Percentiles rank a stretch among this genome's conserved stretches.
Evolutionary conservation across 2,797 vertebrate genomes (phyloP).

Genomic region (Dallia pectoralis): DNA sequence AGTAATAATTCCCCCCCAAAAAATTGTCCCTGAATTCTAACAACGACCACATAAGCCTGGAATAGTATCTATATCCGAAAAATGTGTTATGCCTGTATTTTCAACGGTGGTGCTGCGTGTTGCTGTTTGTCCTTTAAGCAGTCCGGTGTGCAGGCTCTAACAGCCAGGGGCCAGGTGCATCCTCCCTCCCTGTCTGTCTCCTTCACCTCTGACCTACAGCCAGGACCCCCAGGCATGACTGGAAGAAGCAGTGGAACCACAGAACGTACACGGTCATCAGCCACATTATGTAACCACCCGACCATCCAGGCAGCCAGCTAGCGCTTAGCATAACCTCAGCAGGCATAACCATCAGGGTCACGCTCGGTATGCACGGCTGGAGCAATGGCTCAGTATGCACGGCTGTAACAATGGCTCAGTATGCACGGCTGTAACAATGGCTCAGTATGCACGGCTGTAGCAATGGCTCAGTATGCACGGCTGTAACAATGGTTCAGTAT

Average conservation of each 20-base stretch:
- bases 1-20: background rate
- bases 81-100: background rate
- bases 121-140: conserved; percentile 34
- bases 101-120: background rate
- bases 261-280: conserved; percentile 65
- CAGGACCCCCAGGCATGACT: conserved; percentile 53
- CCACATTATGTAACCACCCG: conserved; percentile 70
- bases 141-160: conserved; percentile 36
- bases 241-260: conserved; percentile 56
- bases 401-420: too few species aligned
- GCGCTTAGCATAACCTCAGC: conserved; percentile 62
- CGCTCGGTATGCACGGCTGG: conserved; percentile 71
- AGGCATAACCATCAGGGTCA: conserved; percentile 60
- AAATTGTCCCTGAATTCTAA: background rate
- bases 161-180: background rate
- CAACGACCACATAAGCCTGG: conserved; percentile 10
- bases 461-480: too few species aligned
- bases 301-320: conserved; percentile 35
- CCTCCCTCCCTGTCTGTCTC: background rate
- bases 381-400: too few species aligned
- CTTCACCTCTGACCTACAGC: conserved; percentile 9
- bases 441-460: too few species aligned
- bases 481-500: too few species aligned
- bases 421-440: too few species aligned
- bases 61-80: conserved; percentile 1